Percentiles rank a stretch among this genome's conserved stretches.
phyloP scores from a whole-genome alignment of 2,113 vertebrate genomes.

The Strix aluco region DNA sequence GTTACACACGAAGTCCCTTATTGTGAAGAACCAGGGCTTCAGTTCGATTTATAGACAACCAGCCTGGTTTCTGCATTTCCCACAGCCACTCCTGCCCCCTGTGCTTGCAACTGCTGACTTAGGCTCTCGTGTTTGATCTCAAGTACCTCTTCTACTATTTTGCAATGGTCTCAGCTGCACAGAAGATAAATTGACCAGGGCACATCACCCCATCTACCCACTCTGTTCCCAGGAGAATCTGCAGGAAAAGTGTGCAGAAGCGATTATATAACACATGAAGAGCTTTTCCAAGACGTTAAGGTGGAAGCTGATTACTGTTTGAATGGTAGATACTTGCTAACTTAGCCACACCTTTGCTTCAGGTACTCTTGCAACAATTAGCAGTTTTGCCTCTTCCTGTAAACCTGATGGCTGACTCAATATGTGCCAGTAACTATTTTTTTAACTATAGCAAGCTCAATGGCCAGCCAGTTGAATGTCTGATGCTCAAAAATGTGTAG shows the following conservation, averaged over 20 bases:
- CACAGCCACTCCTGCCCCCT: not conserved
- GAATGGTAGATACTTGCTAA: not conserved
- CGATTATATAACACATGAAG: not conserved
- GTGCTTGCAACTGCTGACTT: not conserved
- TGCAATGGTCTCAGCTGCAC: not conserved
- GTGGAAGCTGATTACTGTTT: not conserved
- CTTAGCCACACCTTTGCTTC: not conserved
- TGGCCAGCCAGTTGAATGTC: not conserved
- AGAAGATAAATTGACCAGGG: not conserved
- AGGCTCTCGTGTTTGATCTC: not conserved
- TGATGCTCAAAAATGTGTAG: not conserved
- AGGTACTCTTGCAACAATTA: not conserved
- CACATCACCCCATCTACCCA: not conserved
- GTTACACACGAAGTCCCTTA: not conserved
- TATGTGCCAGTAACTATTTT: not conserved
- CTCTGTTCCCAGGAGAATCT: not conserved
- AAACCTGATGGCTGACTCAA: not conserved
- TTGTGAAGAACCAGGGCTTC: not conserved
- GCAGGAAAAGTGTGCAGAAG: not conserved
- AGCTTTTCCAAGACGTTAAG: not conserved
- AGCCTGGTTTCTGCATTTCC: not conserved
- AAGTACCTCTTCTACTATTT: not conserved
- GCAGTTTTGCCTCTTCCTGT: not conserved
- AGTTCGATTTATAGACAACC: not conserved
- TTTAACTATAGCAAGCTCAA: not conserved